phyloP scores from a whole-genome alignment of 35 echinoderm and acorn worm species.

The Hemicentrotus pulcherrimus region DNA sequence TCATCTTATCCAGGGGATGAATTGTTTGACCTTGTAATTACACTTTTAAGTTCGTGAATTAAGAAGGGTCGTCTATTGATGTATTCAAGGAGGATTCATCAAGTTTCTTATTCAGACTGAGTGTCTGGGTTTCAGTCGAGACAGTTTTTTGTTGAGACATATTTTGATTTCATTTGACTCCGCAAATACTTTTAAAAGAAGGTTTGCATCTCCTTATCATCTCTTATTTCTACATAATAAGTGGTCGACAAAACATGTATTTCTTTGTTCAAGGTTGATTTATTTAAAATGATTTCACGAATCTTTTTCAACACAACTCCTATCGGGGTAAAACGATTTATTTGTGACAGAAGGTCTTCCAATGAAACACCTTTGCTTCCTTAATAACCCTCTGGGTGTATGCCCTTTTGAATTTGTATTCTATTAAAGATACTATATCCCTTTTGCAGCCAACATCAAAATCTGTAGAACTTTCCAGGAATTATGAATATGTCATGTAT shows the following conservation, averaged over 20 bases:
- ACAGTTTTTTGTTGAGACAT: too few relatives aligned
- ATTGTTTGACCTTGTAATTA: not conserved
- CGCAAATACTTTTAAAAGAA: too few relatives aligned
- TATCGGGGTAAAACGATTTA: not conserved
- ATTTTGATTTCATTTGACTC: too few relatives aligned
- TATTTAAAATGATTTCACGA: not conserved
- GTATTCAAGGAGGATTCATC: too few relatives aligned
- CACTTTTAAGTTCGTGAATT: not conserved
- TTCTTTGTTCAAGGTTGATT: not conserved
- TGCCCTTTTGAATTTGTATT: not conserved
- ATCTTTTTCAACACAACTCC: not conserved
- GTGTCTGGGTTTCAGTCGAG: too few relatives aligned
- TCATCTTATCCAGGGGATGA: constrained; percentile 6
- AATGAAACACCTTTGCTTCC: not conserved
- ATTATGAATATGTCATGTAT: too few relatives aligned
- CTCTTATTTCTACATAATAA: not conserved
- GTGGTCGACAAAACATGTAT: not conserved
- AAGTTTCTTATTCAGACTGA: too few relatives aligned
- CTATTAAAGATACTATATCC: too few relatives aligned
- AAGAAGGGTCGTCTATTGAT: too few relatives aligned
- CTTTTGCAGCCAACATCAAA: too few relatives aligned
- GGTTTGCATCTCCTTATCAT: not conserved
- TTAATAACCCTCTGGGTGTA: not conserved
- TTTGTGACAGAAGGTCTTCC: not conserved
- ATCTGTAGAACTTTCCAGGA: too few relatives aligned